Conservation (phyloP, 2,888 invertebrate species). For the Yponomeuta plumbellus region DNA sequence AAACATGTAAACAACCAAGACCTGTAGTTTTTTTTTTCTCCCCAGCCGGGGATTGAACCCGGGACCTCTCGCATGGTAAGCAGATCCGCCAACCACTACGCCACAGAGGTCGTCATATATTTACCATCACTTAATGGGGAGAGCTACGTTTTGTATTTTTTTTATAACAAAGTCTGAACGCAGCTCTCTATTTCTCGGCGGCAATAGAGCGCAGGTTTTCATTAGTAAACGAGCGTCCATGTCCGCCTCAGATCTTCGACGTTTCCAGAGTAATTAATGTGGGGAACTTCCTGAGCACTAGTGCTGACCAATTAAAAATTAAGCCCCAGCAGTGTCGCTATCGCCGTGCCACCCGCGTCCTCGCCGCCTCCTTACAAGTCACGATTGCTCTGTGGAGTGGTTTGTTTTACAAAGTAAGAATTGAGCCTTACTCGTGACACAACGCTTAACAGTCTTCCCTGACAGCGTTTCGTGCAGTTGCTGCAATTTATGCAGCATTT, state of each 20-base stretch:
- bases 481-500: too few species aligned
- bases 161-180: background rate
- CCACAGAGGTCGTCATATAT: too few species aligned
- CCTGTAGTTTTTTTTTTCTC: too few species aligned
- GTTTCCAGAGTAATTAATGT: constrained; percentile 37
- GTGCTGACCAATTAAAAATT: constrained; percentile 37
- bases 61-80: too few species aligned
- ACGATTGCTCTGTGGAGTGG: background rate
- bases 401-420: background rate
- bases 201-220: constrained; percentile 3
- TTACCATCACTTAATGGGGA: too few species aligned
- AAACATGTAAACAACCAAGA: too few species aligned
- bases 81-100: too few species aligned
- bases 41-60: too few species aligned
- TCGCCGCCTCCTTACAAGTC: background rate
- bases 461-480: too few species aligned
- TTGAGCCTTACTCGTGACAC: too few species aligned
- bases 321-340: constrained; percentile 27
- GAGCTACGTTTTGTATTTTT: background rate
- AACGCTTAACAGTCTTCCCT: too few species aligned
- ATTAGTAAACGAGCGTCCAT: constrained; percentile 8
- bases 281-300: constrained; percentile 25
- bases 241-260: constrained; percentile 25
- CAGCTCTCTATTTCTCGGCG: background rate
- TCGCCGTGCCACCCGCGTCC: background rate